Evolutionary conservation across 2,888 invertebrate genomes (phyloP).

Genomic region (Hesperia comma): DNA sequence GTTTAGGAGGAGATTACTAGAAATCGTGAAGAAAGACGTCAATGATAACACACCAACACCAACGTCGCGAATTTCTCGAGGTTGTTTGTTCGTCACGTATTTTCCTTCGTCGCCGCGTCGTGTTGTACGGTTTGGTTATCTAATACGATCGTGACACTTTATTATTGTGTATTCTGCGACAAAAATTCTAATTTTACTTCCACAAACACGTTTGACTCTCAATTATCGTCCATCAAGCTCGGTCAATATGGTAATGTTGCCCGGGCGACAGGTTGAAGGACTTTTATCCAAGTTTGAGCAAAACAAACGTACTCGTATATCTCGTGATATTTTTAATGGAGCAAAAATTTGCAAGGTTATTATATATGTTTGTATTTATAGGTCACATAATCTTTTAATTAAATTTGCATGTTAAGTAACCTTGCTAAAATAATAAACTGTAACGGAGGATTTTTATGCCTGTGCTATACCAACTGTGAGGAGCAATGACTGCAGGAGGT

Average conservation of each 20-base stretch:
- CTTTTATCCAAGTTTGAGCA: constrained; percentile 3
- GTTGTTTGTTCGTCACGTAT: constrained; percentile 25
- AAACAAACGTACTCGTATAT: too few relatives aligned
- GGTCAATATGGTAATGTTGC: constrained; percentile 27
- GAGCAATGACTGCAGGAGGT: too few relatives aligned
- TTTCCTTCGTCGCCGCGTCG: constrained; percentile 33
- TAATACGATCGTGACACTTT: constrained; percentile 38
- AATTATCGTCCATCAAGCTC: constrained; percentile 50
- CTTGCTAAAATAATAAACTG: too few relatives aligned
- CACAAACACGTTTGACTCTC: constrained; percentile 46
- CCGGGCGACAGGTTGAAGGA: constrained; percentile 14
- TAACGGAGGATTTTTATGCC: too few relatives aligned
- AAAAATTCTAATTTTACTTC: constrained; percentile 53
- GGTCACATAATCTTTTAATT: too few relatives aligned
- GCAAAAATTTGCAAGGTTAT: background rate
- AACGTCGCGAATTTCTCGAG: constrained; percentile 14
- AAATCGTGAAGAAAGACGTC: background rate
- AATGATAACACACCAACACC: background rate
- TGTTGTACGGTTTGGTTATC: constrained; percentile 37
- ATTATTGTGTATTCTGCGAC: constrained; percentile 44
- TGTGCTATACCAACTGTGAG: too few relatives aligned
- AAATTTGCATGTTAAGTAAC: too few relatives aligned
- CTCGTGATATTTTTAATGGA: background rate
- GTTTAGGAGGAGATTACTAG: background rate
- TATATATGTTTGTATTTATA: too few relatives aligned